Evolutionary conservation across 53 echinoderm and acorn worm species (phyloP), one percentile per base, ranked within the genome.

Genomic region (Zoroaster sp.): DNA sequence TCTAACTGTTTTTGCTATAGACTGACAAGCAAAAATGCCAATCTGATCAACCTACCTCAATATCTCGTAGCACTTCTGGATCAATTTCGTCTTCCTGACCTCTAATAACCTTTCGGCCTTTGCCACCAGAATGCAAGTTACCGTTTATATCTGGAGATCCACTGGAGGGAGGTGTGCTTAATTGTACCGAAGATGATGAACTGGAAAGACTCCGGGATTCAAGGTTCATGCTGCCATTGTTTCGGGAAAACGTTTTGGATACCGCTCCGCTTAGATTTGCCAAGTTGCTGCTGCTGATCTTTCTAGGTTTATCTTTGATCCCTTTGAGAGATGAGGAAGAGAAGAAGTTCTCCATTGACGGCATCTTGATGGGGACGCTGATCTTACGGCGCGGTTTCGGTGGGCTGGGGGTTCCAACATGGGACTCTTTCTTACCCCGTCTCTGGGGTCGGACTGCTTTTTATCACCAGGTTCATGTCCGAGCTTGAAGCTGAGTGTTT

Each of bases 11-110:
- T 2, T 4, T 42, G 20, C 18, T 38, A 12, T 9, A 40, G 4
- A 38, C 28, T 14, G 28, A 40, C 13, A 3, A 13, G 6, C 33
- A 66, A 38, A 25, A n/a, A n/a, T n/a, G n/a, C n/a, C n/a, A n/a
- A n/a, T n/a, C n/a, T n/a, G n/a, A 42, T 75, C 44, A n/a, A 66
- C 93, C 76, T 31, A 90, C 94, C 88, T 93, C 94, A 83, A 93
- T 93, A 37, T 93, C 94, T 31, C 91, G 70, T 4, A 93, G 78
- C 4, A 93, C 94, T 70, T 93, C 94, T 30, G 91, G 91, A 37
- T 91, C 88, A 69, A 93, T 66, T 54, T 91, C 94, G 2, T 91
- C 88, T 72, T 75, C 15, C 69, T 55, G 44, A 43, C 30, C 76
- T 21, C 21, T 5, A 35, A 36, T 34, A 7, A 54, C 55, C 74